Conservation (phyloP, 2,888 invertebrate species). For the Amphipyra berbera region DNA sequence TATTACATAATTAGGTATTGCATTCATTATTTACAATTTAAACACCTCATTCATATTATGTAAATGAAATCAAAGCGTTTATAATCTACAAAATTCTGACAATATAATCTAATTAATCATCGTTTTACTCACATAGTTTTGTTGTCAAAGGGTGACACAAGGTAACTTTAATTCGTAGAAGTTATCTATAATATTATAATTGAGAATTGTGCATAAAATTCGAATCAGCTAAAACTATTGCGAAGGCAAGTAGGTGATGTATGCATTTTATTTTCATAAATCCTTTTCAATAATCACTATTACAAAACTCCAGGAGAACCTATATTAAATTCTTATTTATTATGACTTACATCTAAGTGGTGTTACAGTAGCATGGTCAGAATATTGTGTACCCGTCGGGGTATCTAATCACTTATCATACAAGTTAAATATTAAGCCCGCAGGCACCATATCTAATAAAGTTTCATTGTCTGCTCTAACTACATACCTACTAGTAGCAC, state of each 20-base stretch:
- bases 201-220: slow-evolving; percentile 82
- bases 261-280: slow-evolving; percentile 74
- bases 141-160: slow-evolving; percentile 71
- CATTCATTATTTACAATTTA: slow-evolving; percentile 63
- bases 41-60: slow-evolving; percentile 57
- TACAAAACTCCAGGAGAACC: slow-evolving; percentile 71
- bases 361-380: slow-evolving; percentile 82
- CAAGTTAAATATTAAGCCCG: slow-evolving; percentile 65
- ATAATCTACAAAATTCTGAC: slow-evolving; percentile 56
- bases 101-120: slow-evolving; percentile 55
- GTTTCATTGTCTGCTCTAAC: slow-evolving; percentile 74
- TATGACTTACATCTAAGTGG: slow-evolving; percentile 79
- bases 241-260: slow-evolving; percentile 88
- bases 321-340: slow-evolving; percentile 65
- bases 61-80: slow-evolving; percentile 54
- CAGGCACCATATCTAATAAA: slow-evolving; percentile 70
- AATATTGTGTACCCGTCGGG: slow-evolving; percentile 63
- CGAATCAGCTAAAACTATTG: slow-evolving; percentile 81
- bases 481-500: slow-evolving; percentile 83
- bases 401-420: slow-evolving; percentile 68
- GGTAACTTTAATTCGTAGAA: slow-evolving; percentile 83
- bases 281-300: slow-evolving; percentile 63
- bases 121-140: slow-evolving; percentile 60
- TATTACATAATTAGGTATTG: slow-evolving; percentile 59
- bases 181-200: slow-evolving; percentile 69